phyloP scores from a whole-genome alignment of 2,797 vertebrate species.

The Artibeus jamaicensis region DNA sequence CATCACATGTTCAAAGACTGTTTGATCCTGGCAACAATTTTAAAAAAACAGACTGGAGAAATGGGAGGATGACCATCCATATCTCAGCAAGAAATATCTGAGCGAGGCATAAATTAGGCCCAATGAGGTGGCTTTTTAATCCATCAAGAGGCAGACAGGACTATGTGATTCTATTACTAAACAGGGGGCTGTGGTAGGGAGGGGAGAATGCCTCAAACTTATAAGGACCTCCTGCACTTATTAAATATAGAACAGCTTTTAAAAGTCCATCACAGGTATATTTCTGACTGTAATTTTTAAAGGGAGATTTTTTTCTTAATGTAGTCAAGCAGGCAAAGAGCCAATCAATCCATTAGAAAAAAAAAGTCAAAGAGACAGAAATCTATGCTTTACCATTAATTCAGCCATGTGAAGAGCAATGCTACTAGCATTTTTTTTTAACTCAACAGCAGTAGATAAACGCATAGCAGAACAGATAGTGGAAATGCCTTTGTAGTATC shows the following conservation, averaged over 20 bases:
- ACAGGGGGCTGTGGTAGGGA: not conserved
- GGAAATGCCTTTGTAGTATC: not conserved
- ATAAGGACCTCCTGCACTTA: conserved; percentile 43
- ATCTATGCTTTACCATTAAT: conserved; percentile 71
- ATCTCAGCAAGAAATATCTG: conserved; percentile 7
- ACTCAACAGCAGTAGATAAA: conserved; percentile 3
- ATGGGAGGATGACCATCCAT: not conserved
- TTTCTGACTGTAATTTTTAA: conserved; percentile 63
- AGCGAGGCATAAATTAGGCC: conserved; percentile 18
- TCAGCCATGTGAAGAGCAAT: conserved; percentile 33
- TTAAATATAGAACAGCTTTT: conserved; percentile 76
- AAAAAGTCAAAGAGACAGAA: conserved; percentile 67
- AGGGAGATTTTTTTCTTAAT: conserved; percentile 52
- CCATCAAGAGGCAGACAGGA: not conserved
- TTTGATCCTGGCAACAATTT: not conserved
- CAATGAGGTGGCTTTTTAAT: conserved; percentile 15
- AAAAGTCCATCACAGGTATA: conserved; percentile 73
- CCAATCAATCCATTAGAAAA: conserved; percentile 75
- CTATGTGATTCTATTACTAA: conserved; percentile 47
- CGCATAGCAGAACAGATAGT: not conserved
- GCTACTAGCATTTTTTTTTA: not conserved
- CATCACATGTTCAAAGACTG: not conserved
- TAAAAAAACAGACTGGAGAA: not conserved
- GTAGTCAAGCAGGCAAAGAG: conserved; percentile 71
- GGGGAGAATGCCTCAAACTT: conserved; percentile 32